Evolutionary conservation across 1,140 invertebrate genomes (phyloP).

Genomic region (Euura saliciscinereae): DNA sequence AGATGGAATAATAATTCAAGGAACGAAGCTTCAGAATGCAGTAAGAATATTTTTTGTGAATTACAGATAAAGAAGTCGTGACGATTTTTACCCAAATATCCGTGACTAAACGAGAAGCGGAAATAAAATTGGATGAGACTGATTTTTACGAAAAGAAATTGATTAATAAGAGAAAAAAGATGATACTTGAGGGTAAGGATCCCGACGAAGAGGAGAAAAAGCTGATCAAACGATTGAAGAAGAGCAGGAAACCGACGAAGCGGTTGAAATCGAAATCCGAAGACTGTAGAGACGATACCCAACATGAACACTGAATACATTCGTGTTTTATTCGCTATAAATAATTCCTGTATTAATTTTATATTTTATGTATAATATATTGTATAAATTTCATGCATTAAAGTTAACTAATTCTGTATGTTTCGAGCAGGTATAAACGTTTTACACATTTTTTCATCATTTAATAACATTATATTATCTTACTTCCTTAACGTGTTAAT

Average conservation of each 20-base stretch:
- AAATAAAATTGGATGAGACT: constrained; percentile 88
- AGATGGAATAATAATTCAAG: constrained; percentile 11
- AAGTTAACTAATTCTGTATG: no score
- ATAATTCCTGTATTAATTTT: no score
- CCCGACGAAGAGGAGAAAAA: constrained; percentile 74
- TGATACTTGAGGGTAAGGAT: constrained; percentile 84
- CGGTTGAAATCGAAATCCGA: constrained; percentile 13
- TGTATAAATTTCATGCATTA: no score
- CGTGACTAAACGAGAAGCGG: constrained; percentile 88
- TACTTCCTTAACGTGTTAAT: no score
- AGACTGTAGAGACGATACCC: not conserved
- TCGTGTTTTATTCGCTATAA: no score
- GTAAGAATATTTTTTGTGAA: constrained; percentile 27
- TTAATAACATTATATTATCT: no score
- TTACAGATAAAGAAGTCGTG: constrained; percentile 79
- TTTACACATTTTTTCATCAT: no score
- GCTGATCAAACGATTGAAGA: constrained; percentile 35
- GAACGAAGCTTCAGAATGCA: not conserved
- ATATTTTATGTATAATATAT: no score
- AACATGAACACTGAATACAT: no score
- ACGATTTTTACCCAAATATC: constrained; percentile 91
- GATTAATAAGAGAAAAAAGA: constrained; percentile 87
- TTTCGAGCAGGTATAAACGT: no score
- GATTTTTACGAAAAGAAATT: constrained; percentile 89
- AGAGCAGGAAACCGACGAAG: constrained; percentile 30